phyloP scores from a whole-genome alignment of 2,113 vertebrate species.

The Platichthys flesus region DNA sequence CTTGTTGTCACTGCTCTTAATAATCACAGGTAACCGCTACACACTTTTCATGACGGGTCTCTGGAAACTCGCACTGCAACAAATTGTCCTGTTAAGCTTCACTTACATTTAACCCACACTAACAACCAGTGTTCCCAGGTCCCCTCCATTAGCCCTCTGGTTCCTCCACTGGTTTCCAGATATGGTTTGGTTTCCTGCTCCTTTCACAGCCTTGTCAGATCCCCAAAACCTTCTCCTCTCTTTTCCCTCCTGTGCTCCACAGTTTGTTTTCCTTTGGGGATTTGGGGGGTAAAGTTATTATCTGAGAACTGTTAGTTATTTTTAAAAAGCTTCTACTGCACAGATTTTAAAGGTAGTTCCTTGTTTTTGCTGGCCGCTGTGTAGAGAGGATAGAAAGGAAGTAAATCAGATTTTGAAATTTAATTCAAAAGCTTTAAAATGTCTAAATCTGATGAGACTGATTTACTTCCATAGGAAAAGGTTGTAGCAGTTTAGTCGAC shows the following conservation, averaged over 20 bases:
- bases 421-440: no score
- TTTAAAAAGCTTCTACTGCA: neutral
- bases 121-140: conserved; percentile 14
- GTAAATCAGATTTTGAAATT: no score
- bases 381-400: neutral
- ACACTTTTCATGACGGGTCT: conserved; percentile 19
- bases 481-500: neutral
- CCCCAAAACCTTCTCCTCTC: conserved; percentile 15
- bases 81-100: conserved; percentile 13
- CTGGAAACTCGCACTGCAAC: conserved; percentile 2
- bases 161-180: neutral
- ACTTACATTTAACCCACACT: conserved; percentile 52
- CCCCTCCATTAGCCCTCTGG: neutral
- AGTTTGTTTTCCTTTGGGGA: neutral
- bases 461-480: neutral
- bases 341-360: neutral
- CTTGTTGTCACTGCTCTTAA: neutral
- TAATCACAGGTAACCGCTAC: conserved; percentile 9
- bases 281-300: neutral
- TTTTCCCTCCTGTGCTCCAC: neutral
- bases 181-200: conserved; percentile 24
- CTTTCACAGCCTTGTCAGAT: conserved; percentile 22
- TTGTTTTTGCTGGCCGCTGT: neutral
- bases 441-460: no score
- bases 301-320: neutral